Evolutionary conservation across 2,888 invertebrate genomes (phyloP).

Genomic region (Platycheirus rosarum): DNA sequence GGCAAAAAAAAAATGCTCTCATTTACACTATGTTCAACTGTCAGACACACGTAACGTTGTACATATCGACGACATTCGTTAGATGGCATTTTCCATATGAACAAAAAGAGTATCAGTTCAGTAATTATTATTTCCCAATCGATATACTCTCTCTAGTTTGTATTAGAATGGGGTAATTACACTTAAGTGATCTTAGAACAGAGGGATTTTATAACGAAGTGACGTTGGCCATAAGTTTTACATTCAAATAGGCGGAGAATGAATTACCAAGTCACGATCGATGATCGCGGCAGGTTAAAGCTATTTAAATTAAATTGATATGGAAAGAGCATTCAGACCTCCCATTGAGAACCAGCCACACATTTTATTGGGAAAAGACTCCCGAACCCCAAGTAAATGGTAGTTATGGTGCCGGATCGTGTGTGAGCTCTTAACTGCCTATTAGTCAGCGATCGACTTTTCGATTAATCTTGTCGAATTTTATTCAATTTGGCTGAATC

Average conservation of each 20-base stretch:
- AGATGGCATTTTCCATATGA: neutral
- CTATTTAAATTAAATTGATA: slow-evolving; percentile 6
- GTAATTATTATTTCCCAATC: slow-evolving; percentile 21
- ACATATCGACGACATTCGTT: neutral
- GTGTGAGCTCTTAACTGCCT: slow-evolving; percentile 29
- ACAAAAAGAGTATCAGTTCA: neutral
- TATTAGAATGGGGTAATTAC: slow-evolving; percentile 19
- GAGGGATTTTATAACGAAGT: slow-evolving; percentile 17
- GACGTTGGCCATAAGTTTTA: slow-evolving; percentile 7
- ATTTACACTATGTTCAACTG: slow-evolving; percentile 22
- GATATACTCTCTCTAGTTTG: slow-evolving; percentile 8
- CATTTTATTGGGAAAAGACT: neutral
- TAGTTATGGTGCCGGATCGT: slow-evolving; percentile 16
- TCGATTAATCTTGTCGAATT: slow-evolving; percentile 15
- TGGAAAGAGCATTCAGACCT: neutral
- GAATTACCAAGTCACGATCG: slow-evolving; percentile 3
- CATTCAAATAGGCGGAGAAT: slow-evolving; percentile 4
- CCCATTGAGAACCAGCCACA: slow-evolving; percentile 17
- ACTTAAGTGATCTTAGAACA: slow-evolving; percentile 18
- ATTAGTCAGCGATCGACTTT: slow-evolving; percentile 20
- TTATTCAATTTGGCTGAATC: slow-evolving; percentile 4
- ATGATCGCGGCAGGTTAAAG: slow-evolving; percentile 18
- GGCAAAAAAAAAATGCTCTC: slow-evolving; percentile 27
- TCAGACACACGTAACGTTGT: neutral
- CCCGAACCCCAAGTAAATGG: slow-evolving; percentile 19